phyloP scores from a whole-genome alignment of 2,888 invertebrate species.

The Macaria liturata region DNA sequence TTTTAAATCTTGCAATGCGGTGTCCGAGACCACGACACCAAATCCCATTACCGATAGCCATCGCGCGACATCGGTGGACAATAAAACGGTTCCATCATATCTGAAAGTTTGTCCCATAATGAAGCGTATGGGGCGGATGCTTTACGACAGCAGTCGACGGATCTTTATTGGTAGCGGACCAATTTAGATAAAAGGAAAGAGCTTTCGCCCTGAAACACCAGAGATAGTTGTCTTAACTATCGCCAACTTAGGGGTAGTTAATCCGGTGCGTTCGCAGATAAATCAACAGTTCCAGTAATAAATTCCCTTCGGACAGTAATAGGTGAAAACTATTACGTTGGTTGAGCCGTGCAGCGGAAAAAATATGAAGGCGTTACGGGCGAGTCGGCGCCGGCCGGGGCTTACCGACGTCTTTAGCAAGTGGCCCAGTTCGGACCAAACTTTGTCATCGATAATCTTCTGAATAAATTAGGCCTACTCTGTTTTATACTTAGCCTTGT shows the following conservation, averaged over 20 bases:
- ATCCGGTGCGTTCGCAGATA: constrained; percentile 75
- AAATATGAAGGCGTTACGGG: constrained; percentile 57
- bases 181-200: constrained; percentile 84
- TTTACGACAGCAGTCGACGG: constrained; percentile 81
- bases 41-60: constrained; percentile 80
- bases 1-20: constrained; percentile 51
- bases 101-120: constrained; percentile 83
- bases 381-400: constrained; percentile 30
- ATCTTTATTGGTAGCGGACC: constrained; percentile 83
- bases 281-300: constrained; percentile 81
- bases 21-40: constrained; percentile 50
- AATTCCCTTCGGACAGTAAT: constrained; percentile 76
- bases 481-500: constrained; percentile 29
- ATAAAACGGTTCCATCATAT: constrained; percentile 83
- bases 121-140: constrained; percentile 82
- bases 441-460: constrained; percentile 37
- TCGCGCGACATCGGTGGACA: constrained; percentile 82
- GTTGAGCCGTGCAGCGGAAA: constrained; percentile 54
- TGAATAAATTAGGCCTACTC: constrained; percentile 36
- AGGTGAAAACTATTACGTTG: constrained; percentile 82
- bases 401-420: constrained; percentile 31
- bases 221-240: constrained; percentile 83
- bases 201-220: constrained; percentile 80
- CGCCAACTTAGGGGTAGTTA: constrained; percentile 83
- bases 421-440: constrained; percentile 34